A percentile compares a stretch with the other conserved stretches of the same genome.
phyloP scores from a whole-genome alignment of 2,797 vertebrate species.

The Parotocinclus haroldoi region DNA sequence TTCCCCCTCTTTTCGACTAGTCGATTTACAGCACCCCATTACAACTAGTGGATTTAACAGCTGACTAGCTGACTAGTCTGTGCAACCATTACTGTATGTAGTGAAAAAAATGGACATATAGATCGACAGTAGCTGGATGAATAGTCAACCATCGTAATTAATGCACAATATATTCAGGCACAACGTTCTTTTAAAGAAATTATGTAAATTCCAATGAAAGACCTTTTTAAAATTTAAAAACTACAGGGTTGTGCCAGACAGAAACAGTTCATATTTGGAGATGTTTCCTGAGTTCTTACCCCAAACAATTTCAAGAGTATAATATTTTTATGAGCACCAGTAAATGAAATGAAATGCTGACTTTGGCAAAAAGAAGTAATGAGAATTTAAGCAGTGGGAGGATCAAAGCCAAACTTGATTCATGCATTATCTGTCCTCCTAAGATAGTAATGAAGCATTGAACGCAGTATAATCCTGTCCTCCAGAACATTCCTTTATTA shows the following conservation, averaged over 20 bases:
- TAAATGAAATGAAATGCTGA: conserved; percentile 34
- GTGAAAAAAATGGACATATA: too few relatives aligned
- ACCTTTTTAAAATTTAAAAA: background rate
- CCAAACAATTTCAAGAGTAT: conserved; percentile 62
- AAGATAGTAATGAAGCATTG: conserved; percentile 45
- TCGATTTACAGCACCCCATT: too few relatives aligned
- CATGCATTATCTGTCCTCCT: conserved; percentile 50
- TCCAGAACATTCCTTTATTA: conserved; percentile 48
- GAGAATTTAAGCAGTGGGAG: conserved; percentile 54
- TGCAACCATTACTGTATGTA: too few relatives aligned
- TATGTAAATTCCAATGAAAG: background rate
- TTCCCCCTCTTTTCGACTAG: too few relatives aligned
- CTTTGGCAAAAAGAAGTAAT: conserved; percentile 40
- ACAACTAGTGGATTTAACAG: too few relatives aligned
- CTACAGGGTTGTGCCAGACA: conserved; percentile 40
- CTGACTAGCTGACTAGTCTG: too few relatives aligned
- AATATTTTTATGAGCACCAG: conserved; percentile 56
- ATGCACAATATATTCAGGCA: background rate
- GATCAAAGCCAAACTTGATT: conserved; percentile 63
- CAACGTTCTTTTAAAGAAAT: background rate
- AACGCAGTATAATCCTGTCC: conserved; percentile 22
- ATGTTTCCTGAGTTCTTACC: conserved; percentile 66
- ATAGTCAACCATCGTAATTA: too few relatives aligned
- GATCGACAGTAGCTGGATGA: too few relatives aligned
- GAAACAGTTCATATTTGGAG: conserved; percentile 66